These are phyloP conservation scores for Dolomedes plantarius DNA, from an alignment of 2,888 invertebrate species.

Conservation along the genomic window DNA sequence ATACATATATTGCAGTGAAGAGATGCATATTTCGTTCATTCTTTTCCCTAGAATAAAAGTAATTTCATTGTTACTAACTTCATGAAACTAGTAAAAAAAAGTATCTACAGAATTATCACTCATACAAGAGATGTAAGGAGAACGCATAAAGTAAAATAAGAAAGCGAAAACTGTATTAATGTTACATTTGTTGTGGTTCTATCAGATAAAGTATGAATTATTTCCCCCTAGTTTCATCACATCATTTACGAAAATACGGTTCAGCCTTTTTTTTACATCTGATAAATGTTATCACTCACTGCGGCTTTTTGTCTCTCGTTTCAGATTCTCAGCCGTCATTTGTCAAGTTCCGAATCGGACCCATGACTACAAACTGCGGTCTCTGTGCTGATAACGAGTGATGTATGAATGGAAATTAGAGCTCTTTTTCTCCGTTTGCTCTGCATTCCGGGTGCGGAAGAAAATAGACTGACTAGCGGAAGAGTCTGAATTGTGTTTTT, in stretches of 20 bases:
- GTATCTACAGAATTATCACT: too few species aligned
- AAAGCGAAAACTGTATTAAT: too few species aligned
- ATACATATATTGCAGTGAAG: too few species aligned
- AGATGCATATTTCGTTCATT: too few species aligned
- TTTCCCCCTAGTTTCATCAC: conserved; percentile 29
- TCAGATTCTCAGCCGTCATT: conserved; percentile 67
- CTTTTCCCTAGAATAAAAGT: too few species aligned
- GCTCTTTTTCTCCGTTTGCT: conserved; percentile 27
- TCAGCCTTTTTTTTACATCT: conserved; percentile 25
- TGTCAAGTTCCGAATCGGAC: conserved; percentile 64
- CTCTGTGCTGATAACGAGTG: conserved; percentile 66
- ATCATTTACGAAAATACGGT: conserved; percentile 47
- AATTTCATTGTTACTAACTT: too few species aligned
- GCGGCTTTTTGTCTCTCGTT: conserved; percentile 2
- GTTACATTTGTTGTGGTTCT: too few species aligned
- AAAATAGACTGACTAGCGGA: not conserved
- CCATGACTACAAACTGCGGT: conserved; percentile 52
- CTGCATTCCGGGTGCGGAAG: conserved; percentile 48
- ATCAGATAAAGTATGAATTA: conserved; percentile 10
- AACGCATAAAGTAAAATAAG: too few species aligned
- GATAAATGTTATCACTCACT: conserved; percentile 27
- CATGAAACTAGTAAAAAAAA: too few species aligned
- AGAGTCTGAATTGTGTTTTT: not conserved
- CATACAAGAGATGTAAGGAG: too few species aligned
- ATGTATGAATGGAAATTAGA: conserved; percentile 41